Percentiles rank a stretch among this genome's conserved stretches.
phyloP scores from a whole-genome alignment of 2,113 vertebrate genomes.

The Phrynosoma platyrhinos region DNA sequence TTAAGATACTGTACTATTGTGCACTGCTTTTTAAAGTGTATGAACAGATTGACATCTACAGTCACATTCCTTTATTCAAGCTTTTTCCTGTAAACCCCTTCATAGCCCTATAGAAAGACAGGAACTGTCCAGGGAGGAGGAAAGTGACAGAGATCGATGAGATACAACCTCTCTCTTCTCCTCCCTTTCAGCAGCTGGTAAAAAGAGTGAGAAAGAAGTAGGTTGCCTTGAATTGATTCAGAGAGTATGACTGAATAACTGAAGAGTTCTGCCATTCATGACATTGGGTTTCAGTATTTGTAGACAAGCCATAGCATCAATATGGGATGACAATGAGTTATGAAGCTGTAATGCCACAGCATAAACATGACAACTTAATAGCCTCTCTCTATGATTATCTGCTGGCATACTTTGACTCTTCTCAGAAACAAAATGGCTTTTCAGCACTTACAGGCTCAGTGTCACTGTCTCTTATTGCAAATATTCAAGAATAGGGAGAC shows the following conservation, averaged over 20 bases:
- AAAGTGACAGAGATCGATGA: constrained; percentile 28
- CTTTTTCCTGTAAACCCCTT: not conserved
- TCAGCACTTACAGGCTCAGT: not conserved
- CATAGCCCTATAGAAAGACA: constrained; percentile 5
- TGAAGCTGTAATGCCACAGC: constrained; percentile 4
- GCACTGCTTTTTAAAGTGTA: not conserved
- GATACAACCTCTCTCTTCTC: not conserved
- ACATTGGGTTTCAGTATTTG: constrained; percentile 4
- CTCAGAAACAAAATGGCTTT: constrained; percentile 2
- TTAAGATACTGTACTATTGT: not conserved
- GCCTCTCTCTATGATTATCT: constrained; percentile 22
- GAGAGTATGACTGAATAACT: not conserved
- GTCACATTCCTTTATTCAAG: not conserved
- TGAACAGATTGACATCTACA: not conserved
- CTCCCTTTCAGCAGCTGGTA: constrained; percentile 4
- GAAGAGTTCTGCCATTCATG: not conserved
- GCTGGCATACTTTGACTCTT: constrained; percentile 11
- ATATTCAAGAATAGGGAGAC: not conserved
- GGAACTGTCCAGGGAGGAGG: not conserved
- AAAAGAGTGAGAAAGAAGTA: not conserved
- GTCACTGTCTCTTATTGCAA: not conserved
- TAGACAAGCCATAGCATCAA: not conserved
- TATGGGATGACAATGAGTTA: constrained; percentile 21
- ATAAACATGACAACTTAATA: constrained; percentile 34
- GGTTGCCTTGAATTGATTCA: not conserved